A percentile compares a stretch with the other conserved stretches of the same genome.
These are phyloP conservation scores for Spermophilus dauricus DNA, from an alignment of 2,113 vertebrate genomes.

Conservation along the genomic window DNA sequence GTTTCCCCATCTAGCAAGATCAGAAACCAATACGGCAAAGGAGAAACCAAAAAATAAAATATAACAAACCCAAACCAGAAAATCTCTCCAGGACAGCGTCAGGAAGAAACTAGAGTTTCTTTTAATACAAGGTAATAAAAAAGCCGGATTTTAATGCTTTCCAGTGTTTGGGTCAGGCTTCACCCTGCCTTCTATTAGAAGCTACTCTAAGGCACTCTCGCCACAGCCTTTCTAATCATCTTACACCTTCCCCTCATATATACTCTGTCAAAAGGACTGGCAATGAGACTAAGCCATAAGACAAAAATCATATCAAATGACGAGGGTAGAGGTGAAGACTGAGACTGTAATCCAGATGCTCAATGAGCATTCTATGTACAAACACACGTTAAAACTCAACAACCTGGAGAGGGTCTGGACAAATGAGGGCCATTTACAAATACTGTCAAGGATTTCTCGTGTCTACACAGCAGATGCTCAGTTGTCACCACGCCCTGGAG, in stretches of 20 bases:
- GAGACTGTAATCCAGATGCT: constrained; percentile 24
- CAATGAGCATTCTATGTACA: constrained; percentile 37
- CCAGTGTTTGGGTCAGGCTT: constrained; percentile 51
- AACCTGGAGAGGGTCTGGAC: constrained; percentile 20
- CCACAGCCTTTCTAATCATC: neutral
- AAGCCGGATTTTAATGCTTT: constrained; percentile 36
- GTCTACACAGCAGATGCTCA: constrained; percentile 21
- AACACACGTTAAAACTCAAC: constrained; percentile 17
- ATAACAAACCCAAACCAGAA: neutral
- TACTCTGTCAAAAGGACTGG: constrained; percentile 1
- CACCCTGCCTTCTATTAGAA: constrained; percentile 14
- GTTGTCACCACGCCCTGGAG: neutral
- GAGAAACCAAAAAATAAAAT: neutral
- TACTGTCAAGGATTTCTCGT: constrained; percentile 30
- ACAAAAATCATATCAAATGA: constrained; percentile 55
- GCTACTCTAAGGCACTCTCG: neutral
- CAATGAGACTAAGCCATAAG: neutral
- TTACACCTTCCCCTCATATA: neutral
- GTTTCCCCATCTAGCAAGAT: neutral
- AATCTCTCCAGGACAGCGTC: neutral
- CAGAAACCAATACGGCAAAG: neutral
- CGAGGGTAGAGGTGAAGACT: neutral
- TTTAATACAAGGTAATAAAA: constrained; percentile 43
- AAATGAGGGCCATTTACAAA: constrained; percentile 35
- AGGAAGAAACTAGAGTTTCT: constrained; percentile 41